Conservation (phyloP, 2,888 invertebrate genomes). For the Hipparchia sbordonii region DNA sequence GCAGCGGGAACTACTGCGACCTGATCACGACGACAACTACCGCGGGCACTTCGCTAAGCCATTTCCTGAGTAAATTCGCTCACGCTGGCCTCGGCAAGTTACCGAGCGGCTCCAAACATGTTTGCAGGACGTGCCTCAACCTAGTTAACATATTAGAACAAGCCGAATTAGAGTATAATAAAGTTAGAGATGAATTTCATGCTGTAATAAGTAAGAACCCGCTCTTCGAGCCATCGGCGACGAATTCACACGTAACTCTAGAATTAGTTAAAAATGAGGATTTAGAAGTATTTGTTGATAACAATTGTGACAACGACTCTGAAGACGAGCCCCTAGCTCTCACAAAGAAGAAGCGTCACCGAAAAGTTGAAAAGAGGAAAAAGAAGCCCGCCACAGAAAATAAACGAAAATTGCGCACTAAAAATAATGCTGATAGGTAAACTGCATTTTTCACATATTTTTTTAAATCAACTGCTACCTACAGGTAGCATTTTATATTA, state of each 20-base stretch:
- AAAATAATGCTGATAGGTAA: conserved; percentile 48
- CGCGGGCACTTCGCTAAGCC: conserved; percentile 55
- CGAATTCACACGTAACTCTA: conserved; percentile 47
- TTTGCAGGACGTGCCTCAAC: conserved; percentile 66
- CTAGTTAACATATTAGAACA: conserved; percentile 68
- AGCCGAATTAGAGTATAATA: conserved; percentile 67
- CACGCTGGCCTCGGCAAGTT: conserved; percentile 51
- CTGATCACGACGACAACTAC: conserved; percentile 54
- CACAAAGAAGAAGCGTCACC: conserved; percentile 60
- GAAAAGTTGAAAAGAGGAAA: conserved; percentile 62
- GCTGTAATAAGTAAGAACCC: conserved; percentile 70
- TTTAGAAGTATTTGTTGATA: conserved; percentile 37
- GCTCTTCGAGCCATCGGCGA: conserved; percentile 53
- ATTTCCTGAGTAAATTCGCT: conserved; percentile 61
- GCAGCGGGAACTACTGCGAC: conserved; percentile 55
- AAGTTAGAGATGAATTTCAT: conserved; percentile 67
- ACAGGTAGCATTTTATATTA: neutral
- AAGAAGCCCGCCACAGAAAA: conserved; percentile 52
- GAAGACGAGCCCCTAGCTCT: conserved; percentile 70
- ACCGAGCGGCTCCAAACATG: conserved; percentile 51
- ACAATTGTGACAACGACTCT: conserved; percentile 50
- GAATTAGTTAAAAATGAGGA: conserved; percentile 48
- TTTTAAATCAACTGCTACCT: neutral
- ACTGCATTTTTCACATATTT: neutral
- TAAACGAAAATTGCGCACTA: conserved; percentile 49